These are phyloP conservation scores for Acrocephalus arundinaceus DNA, from an alignment of 2,113 vertebrate genomes.

Conservation along the genomic window DNA sequence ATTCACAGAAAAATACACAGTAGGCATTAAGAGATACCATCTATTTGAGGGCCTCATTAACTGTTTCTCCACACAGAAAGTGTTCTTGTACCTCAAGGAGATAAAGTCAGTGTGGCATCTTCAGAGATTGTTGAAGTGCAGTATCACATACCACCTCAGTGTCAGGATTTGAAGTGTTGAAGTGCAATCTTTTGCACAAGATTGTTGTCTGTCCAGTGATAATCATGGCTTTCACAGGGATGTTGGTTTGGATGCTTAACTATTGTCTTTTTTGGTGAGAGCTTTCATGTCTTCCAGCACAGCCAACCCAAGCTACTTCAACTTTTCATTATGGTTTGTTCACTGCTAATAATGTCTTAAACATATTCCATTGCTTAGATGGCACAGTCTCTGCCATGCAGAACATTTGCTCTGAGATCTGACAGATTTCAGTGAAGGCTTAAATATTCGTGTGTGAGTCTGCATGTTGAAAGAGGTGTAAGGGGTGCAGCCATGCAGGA, in stretches of 20 bases:
- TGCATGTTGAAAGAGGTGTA: background rate
- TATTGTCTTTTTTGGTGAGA: background rate
- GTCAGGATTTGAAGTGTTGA: background rate
- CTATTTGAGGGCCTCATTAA: background rate
- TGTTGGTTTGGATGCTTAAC: background rate
- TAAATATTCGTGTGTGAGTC: fast-evolving
- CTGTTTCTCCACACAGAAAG: background rate
- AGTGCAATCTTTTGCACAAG: background rate
- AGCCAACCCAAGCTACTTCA: background rate
- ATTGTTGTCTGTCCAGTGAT: background rate
- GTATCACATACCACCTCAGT: background rate
- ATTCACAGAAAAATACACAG: background rate
- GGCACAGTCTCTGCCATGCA: background rate
- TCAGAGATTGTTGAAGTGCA: background rate
- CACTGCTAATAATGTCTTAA: background rate
- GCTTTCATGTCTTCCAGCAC: background rate
- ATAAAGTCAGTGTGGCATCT: background rate
- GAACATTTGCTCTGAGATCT: background rate
- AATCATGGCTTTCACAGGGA: background rate
- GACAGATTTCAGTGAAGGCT: background rate
- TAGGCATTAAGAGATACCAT: background rate
- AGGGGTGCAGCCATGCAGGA: fast-evolving
- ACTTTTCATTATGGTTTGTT: background rate
- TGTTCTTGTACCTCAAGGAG: background rate
- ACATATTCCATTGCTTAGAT: background rate